A percentile compares a stretch with the other conserved stretches of the same genome.
These are phyloP conservation scores for Halisarca cf. caerulea DNA, from an alignment of 37 sponge, comb jelly and placozoan genomes.

Conservation along the genomic window DNA sequence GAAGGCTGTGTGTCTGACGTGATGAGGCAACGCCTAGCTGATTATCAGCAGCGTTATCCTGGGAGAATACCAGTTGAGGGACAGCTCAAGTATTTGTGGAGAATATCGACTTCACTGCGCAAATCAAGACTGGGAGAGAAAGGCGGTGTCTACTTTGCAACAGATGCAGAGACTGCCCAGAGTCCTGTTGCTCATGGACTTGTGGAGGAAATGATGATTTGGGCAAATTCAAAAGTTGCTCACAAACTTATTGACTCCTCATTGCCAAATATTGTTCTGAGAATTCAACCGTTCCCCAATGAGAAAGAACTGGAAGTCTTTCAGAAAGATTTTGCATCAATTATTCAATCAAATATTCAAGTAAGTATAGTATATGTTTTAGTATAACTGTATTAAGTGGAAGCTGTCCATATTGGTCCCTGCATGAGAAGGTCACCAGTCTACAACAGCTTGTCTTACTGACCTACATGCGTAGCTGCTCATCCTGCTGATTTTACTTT, in stretches of 20 bases:
- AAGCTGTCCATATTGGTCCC: too few species aligned
- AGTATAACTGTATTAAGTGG: too few species aligned
- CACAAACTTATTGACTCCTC: background rate
- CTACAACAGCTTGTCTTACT: too few species aligned
- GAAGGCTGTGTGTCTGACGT: background rate
- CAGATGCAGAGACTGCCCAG: conserved; percentile 1
- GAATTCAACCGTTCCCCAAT: conserved; percentile 40
- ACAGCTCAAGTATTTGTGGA: conserved; percentile 13
- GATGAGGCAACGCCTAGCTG: background rate
- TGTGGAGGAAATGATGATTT: conserved; percentile 61
- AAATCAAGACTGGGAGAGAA: conserved; percentile 31
- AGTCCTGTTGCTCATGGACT: conserved; percentile 43
- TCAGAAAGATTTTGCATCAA: background rate
- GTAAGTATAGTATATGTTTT: too few species aligned
- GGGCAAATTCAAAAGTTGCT: conserved; percentile 50
- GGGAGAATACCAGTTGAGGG: background rate
- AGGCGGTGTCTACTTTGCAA: background rate
- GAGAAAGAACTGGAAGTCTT: background rate
- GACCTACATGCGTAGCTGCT: too few species aligned
- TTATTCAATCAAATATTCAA: background rate
- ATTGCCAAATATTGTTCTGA: conserved; percentile 29
- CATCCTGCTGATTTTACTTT: too few species aligned
- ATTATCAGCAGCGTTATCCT: background rate
- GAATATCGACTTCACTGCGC: conserved; percentile 39
- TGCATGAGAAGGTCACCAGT: too few species aligned